These are phyloP conservation scores for Halyomorpha halys DNA, from an alignment of 1,140 invertebrate species.

Conservation along the genomic window DNA sequence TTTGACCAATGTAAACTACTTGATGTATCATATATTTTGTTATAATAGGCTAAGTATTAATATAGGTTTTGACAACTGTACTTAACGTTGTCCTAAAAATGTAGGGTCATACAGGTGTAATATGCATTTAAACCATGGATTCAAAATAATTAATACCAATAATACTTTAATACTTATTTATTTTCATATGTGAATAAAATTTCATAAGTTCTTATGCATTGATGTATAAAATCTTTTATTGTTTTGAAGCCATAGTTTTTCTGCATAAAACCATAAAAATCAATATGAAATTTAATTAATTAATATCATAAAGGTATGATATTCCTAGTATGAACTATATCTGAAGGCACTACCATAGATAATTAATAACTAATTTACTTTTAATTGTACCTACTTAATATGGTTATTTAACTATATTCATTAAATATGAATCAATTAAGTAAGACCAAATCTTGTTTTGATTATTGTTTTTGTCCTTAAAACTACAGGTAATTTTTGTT, in stretches of 20 bases:
- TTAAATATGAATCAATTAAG: not conserved
- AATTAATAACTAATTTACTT: not conserved
- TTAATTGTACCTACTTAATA: not conserved
- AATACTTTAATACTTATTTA: constrained; percentile 1
- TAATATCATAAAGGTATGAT: not conserved
- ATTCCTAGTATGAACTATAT: constrained; percentile 7
- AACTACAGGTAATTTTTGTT: not conserved
- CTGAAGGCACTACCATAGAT: constrained; percentile 1
- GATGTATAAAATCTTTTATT: not conserved
- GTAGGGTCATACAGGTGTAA: not conserved
- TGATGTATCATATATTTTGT: constrained; percentile 21
- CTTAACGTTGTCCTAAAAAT: constrained; percentile 3
- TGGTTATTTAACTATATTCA: not conserved
- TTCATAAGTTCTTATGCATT: constrained; percentile 2
- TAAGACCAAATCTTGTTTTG: not conserved
- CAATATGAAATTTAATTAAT: not conserved
- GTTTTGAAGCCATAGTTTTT: not conserved
- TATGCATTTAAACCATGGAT: not conserved
- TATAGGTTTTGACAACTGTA: constrained; percentile 2
- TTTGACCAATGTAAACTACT: constrained; percentile 19
- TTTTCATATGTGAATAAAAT: not conserved
- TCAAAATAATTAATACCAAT: not conserved
- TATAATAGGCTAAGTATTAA: constrained; percentile 11
- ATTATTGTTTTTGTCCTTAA: not conserved
- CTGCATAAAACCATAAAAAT: not conserved